Evolutionary conservation across 2,888 invertebrate species (phyloP).

Genomic region (Coelopa pilipes): DNA sequence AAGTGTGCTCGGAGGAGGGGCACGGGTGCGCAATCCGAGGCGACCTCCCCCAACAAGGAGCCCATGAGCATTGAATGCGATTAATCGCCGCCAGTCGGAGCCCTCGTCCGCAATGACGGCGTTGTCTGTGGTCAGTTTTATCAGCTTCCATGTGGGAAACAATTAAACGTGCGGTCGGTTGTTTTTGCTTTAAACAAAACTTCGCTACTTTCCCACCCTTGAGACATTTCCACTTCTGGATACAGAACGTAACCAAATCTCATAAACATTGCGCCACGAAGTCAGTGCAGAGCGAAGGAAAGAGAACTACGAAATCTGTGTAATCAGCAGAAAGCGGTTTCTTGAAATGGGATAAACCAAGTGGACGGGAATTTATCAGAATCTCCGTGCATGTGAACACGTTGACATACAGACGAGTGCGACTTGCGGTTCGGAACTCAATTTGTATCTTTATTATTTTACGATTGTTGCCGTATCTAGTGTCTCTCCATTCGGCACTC

Average conservation of each 20-base stretch:
- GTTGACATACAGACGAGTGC: not conserved
- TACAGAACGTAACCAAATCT: constrained; percentile 9
- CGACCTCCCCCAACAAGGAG: too few relatives aligned
- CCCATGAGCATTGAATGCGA: too few relatives aligned
- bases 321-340: constrained; percentile 33
- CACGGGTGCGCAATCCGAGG: too few relatives aligned
- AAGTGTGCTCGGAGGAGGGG: too few relatives aligned
- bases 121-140: constrained; percentile 21
- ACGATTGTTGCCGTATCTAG: constrained; percentile 31
- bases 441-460: constrained; percentile 28
- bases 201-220: constrained; percentile 31
- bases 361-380: constrained; percentile 27
- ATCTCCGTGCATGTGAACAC: constrained; percentile 16
- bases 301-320: constrained; percentile 21
- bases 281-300: not conserved
- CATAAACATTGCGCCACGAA: constrained; percentile 4
- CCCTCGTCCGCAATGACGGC: not conserved
- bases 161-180: constrained; percentile 1
- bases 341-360: constrained; percentile 31
- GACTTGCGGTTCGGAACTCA: not conserved
- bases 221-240: constrained; percentile 11
- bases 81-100: too few relatives aligned
- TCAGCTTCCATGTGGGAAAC: constrained; percentile 4
- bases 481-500: constrained; percentile 9
- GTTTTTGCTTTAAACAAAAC: constrained; percentile 10